Conservation (phyloP, 2,797 vertebrate species). For the Phataginus tetradactyla region DNA sequence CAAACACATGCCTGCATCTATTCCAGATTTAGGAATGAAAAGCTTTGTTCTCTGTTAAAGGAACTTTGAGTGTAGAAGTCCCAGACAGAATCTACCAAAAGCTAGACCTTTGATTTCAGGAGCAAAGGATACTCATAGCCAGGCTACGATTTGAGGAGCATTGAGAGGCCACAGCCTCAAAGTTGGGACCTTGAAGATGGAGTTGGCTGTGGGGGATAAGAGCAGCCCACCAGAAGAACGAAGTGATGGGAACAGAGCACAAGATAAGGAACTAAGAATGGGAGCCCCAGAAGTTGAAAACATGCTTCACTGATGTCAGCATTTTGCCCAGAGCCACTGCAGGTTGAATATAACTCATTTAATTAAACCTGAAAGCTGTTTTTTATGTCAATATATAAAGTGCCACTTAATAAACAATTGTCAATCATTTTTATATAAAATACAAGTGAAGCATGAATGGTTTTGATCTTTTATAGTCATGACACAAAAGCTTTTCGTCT, state of each 20-base stretch:
- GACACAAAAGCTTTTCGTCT: constrained; percentile 37
- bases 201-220: neutral
- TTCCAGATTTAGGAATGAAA: neutral
- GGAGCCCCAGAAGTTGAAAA: neutral
- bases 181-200: neutral
- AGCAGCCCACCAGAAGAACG: neutral
- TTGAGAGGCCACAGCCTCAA: neutral
- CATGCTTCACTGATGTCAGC: neutral
- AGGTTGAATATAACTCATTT: neutral
- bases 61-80: neutral
- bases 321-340: neutral
- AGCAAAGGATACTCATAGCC: neutral
- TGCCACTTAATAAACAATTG: constrained; percentile 43
- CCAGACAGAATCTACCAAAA: neutral
- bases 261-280: neutral
- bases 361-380: constrained; percentile 32
- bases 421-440: constrained; percentile 51
- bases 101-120: neutral
- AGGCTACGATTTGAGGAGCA: neutral
- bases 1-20: neutral
- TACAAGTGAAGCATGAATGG: neutral
- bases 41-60: constrained; percentile 10
- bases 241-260: neutral
- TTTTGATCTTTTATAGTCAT: constrained; percentile 56
- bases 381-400: constrained; percentile 37